Base-by-base conservation (phyloP, 2,797 vertebrate species). In the Pangasius djambal region DNA sequence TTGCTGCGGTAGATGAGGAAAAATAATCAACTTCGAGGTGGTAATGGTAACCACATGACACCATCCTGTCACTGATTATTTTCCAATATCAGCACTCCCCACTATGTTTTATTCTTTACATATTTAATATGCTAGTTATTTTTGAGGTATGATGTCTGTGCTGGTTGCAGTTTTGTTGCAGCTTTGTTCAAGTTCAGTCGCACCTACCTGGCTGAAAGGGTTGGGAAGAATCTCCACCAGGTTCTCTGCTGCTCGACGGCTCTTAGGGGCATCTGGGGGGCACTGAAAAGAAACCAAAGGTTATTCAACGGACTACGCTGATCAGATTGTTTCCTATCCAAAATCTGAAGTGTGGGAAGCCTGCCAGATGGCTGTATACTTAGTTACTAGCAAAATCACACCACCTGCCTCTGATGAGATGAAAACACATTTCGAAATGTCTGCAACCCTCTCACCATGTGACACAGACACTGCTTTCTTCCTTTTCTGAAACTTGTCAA, bases 221-320 rank as follows among this genome's bases (percentile, higher is more conserved):
- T 96, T 97, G 0, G 94, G 94, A 0, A 93, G 93, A 78, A 96
- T 93, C 89, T 98, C 97, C 20, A 97, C 94, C 85, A 98, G 96
- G 94, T 98, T 96, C 90, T 98, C 97, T 2, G 97, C 98, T 34
- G 98, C 97, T 77, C 98, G 96, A 0, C 98, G 97, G 22, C 96
- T 97, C 95, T 99, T 99, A 61, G 97, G 94, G 0, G 93, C 95
- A 72, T 99, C 98, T 0, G 95, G 92, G 16, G 96, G 95, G 83
- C 98, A 99, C 98, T 99, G 94, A 3, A 88, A 9, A 25, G 18
- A 13, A 0, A 48, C 31, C 83, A 90, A 52, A 88, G n/a, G 6
- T 40, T 67, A 13, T 82, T 82, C 2, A 79, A 59, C 16, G 59
- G 59, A 37, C 18, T 57, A 57, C 1, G 4, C 52, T 44, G 37